phyloP scores from a whole-genome alignment of 2,888 invertebrate species.

The Cyclophora punctaria region DNA sequence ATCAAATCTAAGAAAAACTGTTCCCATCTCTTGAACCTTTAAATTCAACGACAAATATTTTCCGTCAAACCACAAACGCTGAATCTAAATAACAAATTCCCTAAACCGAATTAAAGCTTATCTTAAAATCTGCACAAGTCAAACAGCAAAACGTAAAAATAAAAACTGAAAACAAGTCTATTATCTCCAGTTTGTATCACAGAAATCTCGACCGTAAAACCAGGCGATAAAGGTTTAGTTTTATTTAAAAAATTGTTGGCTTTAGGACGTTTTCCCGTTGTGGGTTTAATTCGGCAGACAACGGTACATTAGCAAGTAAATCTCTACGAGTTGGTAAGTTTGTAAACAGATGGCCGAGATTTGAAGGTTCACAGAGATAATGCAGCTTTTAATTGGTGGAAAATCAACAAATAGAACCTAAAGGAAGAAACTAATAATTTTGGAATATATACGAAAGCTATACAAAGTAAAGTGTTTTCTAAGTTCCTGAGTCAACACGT shows the following conservation, averaged over 20 bases:
- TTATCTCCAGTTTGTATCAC: slow-evolving; percentile 26
- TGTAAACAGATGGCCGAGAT: slow-evolving; percentile 40
- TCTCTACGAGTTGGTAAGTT: slow-evolving; percentile 55
- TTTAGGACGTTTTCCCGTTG: background rate
- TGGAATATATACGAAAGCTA: too few relatives aligned
- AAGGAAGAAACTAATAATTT: too few relatives aligned
- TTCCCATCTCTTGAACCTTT: background rate
- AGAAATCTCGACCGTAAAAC: background rate
- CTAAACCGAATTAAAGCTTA: slow-evolving; percentile 36
- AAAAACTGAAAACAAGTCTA: slow-evolving; percentile 43
- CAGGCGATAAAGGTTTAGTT: too few relatives aligned
- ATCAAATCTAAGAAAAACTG: background rate
- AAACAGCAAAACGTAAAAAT: slow-evolving; percentile 42
- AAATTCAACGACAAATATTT: background rate
- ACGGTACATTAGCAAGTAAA: slow-evolving; percentile 37
- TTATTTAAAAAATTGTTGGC: too few relatives aligned
- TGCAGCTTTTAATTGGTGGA: too few relatives aligned
- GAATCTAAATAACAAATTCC: slow-evolving; percentile 27
- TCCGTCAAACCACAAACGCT: slow-evolving; percentile 11
- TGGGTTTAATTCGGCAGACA: slow-evolving; percentile 39
- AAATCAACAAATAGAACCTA: too few relatives aligned
- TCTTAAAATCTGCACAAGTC: slow-evolving; percentile 31
- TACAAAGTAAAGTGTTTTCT: too few relatives aligned
- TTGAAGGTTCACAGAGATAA: slow-evolving; percentile 14
- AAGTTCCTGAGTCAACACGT: too few relatives aligned